phyloP scores from a whole-genome alignment of 2,113 vertebrate genomes.

The Vanacampus margaritifer region DNA sequence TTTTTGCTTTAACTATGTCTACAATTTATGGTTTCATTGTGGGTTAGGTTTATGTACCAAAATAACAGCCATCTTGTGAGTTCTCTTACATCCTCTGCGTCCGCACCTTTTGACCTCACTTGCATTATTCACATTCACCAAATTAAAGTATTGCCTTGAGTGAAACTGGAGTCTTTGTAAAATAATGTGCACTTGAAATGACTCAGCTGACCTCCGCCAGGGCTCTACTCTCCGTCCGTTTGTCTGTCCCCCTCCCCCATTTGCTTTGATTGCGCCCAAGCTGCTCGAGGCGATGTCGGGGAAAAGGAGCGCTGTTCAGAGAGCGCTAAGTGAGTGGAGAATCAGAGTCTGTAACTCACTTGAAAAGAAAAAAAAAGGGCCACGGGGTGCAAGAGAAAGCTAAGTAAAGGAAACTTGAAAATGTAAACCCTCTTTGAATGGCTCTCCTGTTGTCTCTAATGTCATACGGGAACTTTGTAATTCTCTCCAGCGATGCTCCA shows the following conservation, averaged over 20 bases:
- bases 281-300: slow-evolving; percentile 34
- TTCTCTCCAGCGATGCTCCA: not conserved
- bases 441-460: slow-evolving; percentile 28
- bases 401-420: slow-evolving; percentile 31
- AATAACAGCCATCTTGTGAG: not conserved
- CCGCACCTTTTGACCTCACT: not conserved
- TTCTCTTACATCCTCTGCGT: not conserved
- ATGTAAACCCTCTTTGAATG: slow-evolving; percentile 34
- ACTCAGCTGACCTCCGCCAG: slow-evolving; percentile 7
- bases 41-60: too few relatives aligned
- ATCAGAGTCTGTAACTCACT: slow-evolving; percentile 27
- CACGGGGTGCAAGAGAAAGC: slow-evolving; percentile 22
- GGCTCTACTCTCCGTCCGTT: not conserved
- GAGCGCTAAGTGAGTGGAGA: slow-evolving; percentile 34
- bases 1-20: too few relatives aligned
- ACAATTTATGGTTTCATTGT: too few relatives aligned
- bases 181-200: slow-evolving; percentile 23
- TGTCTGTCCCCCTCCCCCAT: slow-evolving; percentile 13
- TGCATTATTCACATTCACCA: not conserved
- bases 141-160: not conserved
- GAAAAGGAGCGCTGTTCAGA: slow-evolving; percentile 31
- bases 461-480: slow-evolving; percentile 16
- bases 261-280: slow-evolving; percentile 19
- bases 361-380: slow-evolving; percentile 23
- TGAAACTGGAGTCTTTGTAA: slow-evolving; percentile 16